Evolutionary conservation across 2,888 invertebrate species (phyloP).

Genomic region (Agonum fuliginosum): DNA sequence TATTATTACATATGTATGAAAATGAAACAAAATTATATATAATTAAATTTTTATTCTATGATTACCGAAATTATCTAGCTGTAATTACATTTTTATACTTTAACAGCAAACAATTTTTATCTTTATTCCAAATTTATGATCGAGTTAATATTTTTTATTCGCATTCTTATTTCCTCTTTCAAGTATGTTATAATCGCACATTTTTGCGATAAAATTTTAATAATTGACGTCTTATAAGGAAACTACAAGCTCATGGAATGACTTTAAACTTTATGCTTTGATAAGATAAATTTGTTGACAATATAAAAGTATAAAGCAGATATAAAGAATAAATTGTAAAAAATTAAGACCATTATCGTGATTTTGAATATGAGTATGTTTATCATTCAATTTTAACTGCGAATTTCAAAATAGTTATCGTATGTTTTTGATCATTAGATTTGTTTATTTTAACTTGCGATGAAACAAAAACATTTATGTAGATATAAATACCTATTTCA

Average conservation of each 20-base stretch:
- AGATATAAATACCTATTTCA: too few relatives aligned
- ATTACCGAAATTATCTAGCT: too few relatives aligned
- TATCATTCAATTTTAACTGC: too few relatives aligned
- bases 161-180: too few relatives aligned
- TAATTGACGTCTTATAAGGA: conserved; percentile 16
- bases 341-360: neutral
- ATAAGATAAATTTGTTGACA: conserved; percentile 34
- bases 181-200: neutral
- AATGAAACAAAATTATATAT: neutral
- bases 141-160: neutral
- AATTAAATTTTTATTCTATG: neutral
- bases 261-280: neutral
- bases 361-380: neutral
- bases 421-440: too few relatives aligned
- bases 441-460: too few relatives aligned
- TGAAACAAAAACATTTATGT: too few relatives aligned
- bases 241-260: conserved; percentile 18
- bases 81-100: too few relatives aligned
- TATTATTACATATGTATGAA: neutral
- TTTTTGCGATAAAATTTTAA: neutral
- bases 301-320: neutral
- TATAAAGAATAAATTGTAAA: conserved; percentile 1
- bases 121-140: neutral
- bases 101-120: too few relatives aligned
- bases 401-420: too few relatives aligned